Percentiles rank a stretch among this genome's conserved stretches.
These are phyloP conservation scores for Mormyrus proboscirostris DNA, from an alignment of 2,797 vertebrate genomes.

Conservation along the genomic window DNA sequence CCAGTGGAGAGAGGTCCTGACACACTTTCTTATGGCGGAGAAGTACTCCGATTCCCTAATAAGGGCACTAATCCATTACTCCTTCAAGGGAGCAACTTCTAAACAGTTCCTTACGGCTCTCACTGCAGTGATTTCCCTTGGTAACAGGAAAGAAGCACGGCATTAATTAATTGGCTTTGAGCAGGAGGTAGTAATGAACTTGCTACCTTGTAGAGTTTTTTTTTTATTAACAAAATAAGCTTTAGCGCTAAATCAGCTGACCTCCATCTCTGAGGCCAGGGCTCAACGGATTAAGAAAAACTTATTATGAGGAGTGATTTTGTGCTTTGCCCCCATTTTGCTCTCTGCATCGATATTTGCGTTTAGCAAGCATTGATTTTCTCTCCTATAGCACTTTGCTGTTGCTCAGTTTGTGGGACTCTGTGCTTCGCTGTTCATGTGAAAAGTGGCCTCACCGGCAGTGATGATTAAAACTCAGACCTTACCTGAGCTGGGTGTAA, in stretches of 20 bases:
- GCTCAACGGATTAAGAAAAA: background rate
- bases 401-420: background rate
- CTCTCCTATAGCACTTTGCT: background rate
- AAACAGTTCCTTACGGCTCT: slow-evolving; percentile 22
- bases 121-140: slow-evolving; percentile 22
- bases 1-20: background rate
- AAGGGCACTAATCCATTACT: slow-evolving; percentile 24
- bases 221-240: slow-evolving; percentile 29
- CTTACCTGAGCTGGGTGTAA: background rate
- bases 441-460: background rate
- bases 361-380: slow-evolving; percentile 2
- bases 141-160: slow-evolving; percentile 6
- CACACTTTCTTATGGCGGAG: background rate
- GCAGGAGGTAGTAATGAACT: slow-evolving; percentile 25
- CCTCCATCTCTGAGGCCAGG: slow-evolving; percentile 12
- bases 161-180: slow-evolving; percentile 26
- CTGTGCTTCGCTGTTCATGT: background rate
- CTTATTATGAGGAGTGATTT: slow-evolving; percentile 3
- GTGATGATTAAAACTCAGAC: background rate
- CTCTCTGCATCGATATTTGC: slow-evolving; percentile 2
- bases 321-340: background rate
- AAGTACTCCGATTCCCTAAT: slow-evolving; percentile 19
- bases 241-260: slow-evolving; percentile 20
- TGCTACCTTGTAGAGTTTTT: slow-evolving; percentile 22
- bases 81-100: slow-evolving; percentile 22